A percentile compares a stretch with the other conserved stretches of the same genome.
Conservation (phyloP, 2,797 vertebrate genomes). For the Alfaro cultratus region DNA sequence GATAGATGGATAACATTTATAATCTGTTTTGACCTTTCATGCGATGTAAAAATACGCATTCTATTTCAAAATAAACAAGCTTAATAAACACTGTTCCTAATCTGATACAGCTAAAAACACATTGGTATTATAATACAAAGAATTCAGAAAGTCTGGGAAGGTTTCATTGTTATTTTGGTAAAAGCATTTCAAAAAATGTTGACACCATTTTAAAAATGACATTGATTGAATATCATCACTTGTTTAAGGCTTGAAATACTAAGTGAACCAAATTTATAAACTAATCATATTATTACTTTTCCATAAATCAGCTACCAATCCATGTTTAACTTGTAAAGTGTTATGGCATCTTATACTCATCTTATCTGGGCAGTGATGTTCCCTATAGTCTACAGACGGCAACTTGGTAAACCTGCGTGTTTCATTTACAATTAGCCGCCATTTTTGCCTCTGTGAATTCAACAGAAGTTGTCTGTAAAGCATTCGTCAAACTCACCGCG, state of each 20-base stretch:
- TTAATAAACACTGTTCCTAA: background rate
- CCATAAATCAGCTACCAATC: background rate
- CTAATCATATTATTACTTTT: background rate
- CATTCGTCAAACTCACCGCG: constrained; percentile 68
- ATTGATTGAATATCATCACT: background rate
- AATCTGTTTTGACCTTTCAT: background rate
- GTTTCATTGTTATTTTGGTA: background rate
- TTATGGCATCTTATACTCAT: background rate
- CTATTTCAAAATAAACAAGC: background rate
- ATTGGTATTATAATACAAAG: background rate
- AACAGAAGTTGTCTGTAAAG: background rate
- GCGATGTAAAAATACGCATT: background rate
- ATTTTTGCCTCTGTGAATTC: background rate
- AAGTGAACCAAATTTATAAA: background rate
- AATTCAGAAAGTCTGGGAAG: background rate
- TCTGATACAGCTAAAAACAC: background rate
- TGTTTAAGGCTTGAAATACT: background rate
- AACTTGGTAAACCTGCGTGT: background rate
- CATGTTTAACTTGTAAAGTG: background rate
- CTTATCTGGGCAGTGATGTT: background rate
- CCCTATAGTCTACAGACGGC: background rate
- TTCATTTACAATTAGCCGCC: background rate
- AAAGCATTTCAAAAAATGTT: background rate
- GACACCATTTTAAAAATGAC: background rate
- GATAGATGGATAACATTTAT: background rate